Percentiles rank a stretch among this genome's conserved stretches.
Conservation (phyloP, 2,797 vertebrate genomes). For the Cuculus canorus region DNA sequence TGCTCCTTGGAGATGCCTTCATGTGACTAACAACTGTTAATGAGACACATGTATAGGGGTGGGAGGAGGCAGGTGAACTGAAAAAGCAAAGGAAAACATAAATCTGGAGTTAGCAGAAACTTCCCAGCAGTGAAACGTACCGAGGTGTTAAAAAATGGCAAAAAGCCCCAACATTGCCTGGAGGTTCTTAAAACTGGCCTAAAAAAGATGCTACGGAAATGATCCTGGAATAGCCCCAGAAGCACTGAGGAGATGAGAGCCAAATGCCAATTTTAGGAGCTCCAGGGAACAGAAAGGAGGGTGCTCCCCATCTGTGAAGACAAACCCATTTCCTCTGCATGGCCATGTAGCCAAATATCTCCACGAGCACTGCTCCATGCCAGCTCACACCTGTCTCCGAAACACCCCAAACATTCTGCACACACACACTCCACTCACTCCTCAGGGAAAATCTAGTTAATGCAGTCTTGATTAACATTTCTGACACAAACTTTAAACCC, state of each 20-base stretch:
- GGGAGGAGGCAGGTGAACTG: neutral
- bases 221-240: neutral
- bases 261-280: neutral
- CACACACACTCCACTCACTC: neutral
- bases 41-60: fast-evolving
- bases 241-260: neutral
- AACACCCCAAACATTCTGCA: fast-evolving
- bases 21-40: fast-evolving
- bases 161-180: neutral
- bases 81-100: neutral
- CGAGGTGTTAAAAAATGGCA: neutral
- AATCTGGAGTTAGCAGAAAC: neutral
- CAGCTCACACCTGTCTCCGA: fast-evolving
- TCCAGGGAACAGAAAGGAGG: neutral
- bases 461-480: constrained; percentile 41
- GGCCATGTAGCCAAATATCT: fast-evolving
- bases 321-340: neutral
- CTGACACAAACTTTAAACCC: constrained; percentile 19
- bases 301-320: neutral
- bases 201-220: neutral
- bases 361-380: fast-evolving
- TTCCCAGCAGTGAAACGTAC: neutral
- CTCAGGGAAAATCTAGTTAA: constrained; percentile 12
- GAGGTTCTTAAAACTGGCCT: neutral
- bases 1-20: neutral